Base-by-base conservation (phyloP, 1,140 invertebrate species). In the Aphidius gifuensis region DNA sequence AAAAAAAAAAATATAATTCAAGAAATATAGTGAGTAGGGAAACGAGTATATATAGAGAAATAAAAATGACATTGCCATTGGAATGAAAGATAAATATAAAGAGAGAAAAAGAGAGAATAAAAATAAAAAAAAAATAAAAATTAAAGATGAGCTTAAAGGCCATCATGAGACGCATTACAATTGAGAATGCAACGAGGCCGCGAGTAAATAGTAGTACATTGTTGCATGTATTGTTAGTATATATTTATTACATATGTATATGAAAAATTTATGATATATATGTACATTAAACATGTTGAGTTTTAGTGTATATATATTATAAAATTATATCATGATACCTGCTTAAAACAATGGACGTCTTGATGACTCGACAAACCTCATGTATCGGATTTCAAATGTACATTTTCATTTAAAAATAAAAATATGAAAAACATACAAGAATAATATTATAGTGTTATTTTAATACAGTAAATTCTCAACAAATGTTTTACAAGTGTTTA, bases 131-230 rank as follows among this genome's bases (percentile, higher is more conserved):
- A 39, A 59, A 38, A 47, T 40, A 32, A 50, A 47, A 59, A 59
- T 59, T 38, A 39, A 60, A 60, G 42, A 60, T 44, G 48, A 60
- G 39, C 53, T 55, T 55, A 55, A 40, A 55, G 53, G 53, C 53
- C 53, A 55, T 42, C 53, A 55, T 38, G 53, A 55, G 53, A 55
- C 39, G 53, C 53, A 55, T 55, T 55, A 55, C 53, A 55, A 55
- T 55, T 55, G 39, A 42, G 53, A 55, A 55, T 55, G 53, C 53
- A 55, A 55, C 53, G 53, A 55, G 53, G 53, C 53, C 40, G 53
- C 53, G 53, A 55, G 40, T 55, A n/a, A 40, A 55, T 55, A 42
- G 21, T 55, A 55, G 21, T 55, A 55, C 53, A 55, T 55, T 16
- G 53, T 55, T 55, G 53, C 11, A 32, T 16, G 16, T 16, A 16